Evolutionary conservation across 2,113 vertebrate genomes (phyloP).

Genomic region (Coptodon bakossiorum): DNA sequence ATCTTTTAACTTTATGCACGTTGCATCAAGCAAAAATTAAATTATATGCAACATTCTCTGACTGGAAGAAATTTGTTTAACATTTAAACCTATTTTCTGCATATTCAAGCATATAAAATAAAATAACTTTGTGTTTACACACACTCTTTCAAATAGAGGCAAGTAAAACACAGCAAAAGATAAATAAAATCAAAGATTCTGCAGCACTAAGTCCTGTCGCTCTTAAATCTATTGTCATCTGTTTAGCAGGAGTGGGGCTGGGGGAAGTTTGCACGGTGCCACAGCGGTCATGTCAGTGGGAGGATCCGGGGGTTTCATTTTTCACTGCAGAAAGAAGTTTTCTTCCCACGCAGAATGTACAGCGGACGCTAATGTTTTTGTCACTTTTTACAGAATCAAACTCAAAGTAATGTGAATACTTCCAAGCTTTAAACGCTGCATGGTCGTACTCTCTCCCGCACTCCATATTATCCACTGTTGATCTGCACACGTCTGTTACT

Average conservation of each 20-base stretch:
- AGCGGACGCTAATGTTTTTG: background rate
- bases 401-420: background rate
- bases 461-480: background rate
- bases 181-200: background rate
- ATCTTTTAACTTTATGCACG: background rate
- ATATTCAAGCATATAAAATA: fast-evolving
- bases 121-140: background rate
- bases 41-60: background rate
- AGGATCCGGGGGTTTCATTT: background rate
- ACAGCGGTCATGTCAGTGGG: background rate
- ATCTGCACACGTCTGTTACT: background rate
- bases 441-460: background rate
- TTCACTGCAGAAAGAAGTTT: background rate
- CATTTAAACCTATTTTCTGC: background rate
- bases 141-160: background rate
- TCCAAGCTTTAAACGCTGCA: background rate
- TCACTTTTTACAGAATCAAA: background rate
- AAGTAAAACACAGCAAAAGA: background rate
- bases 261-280: fast-evolving
- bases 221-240: fast-evolving
- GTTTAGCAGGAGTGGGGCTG: background rate
- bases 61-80: background rate
- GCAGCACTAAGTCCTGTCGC: background rate
- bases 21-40: background rate
- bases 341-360: background rate